Evolutionary conservation across 2,113 vertebrate species (phyloP).

Genomic region (Alaudala cheleensis): DNA sequence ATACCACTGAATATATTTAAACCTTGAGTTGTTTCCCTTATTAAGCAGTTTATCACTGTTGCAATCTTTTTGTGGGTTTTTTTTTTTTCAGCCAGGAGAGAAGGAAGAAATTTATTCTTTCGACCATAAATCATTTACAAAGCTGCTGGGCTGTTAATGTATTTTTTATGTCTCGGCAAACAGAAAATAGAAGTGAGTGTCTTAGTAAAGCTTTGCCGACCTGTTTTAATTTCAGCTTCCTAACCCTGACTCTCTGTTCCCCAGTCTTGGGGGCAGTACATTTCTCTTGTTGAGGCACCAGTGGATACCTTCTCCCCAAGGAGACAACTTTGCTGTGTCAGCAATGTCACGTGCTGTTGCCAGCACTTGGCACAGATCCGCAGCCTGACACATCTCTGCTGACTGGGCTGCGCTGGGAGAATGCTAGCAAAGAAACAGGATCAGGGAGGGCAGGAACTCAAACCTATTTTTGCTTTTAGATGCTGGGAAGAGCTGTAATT

Average conservation of each 20-base stretch:
- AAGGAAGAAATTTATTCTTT: constrained; percentile 50
- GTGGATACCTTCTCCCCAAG: constrained; percentile 10
- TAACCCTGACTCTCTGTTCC: not conserved
- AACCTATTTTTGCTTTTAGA: not conserved
- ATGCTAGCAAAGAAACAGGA: not conserved
- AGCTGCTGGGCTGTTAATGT: constrained; percentile 44
- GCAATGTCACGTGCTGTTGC: constrained; percentile 31
- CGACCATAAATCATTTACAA: constrained; percentile 62
- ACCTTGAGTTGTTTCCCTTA: constrained; percentile 29
- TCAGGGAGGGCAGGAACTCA: not conserved
- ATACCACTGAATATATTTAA: constrained; percentile 27
- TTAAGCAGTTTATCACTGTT: constrained; percentile 48
- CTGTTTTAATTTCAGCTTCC: constrained; percentile 48
- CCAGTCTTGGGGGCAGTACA: not conserved
- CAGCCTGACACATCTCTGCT: constrained; percentile 41
- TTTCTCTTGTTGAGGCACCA: constrained; percentile 30
- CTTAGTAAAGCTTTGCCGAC: not conserved
- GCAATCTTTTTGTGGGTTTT: not conserved
- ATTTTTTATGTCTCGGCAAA: constrained; percentile 67
- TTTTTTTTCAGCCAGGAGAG: not conserved
- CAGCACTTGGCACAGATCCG: constrained; percentile 4
- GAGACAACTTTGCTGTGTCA: constrained; percentile 55
- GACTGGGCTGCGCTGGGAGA: constrained; percentile 36
- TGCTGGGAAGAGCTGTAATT: not conserved
- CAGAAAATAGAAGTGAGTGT: constrained; percentile 54